Conservation (phyloP, 2,888 invertebrate species). For the Pteria penguin region DNA sequence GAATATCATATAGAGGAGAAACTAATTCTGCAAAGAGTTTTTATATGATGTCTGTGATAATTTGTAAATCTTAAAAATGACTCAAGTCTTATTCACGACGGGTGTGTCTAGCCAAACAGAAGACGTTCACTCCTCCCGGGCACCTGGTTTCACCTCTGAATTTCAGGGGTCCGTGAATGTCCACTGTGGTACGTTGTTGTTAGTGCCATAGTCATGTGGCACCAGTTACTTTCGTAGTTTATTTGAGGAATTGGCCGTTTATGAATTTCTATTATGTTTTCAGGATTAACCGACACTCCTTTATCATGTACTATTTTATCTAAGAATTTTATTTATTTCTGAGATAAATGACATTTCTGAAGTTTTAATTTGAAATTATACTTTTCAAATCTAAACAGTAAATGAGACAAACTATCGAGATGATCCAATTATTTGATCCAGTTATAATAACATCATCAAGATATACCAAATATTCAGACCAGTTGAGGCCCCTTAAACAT, state of each 20-base stretch:
- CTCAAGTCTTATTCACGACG: conserved; percentile 34
- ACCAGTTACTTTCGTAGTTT: conserved; percentile 36
- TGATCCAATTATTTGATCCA: background rate
- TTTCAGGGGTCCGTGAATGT: too few relatives aligned
- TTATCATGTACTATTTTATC: conserved; percentile 23
- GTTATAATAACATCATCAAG: conserved; percentile 23
- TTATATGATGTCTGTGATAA: conserved; percentile 47
- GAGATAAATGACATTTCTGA: conserved; percentile 44
- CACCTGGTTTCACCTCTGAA: too few relatives aligned
- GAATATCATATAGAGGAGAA: conserved; percentile 34
- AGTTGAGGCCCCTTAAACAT: conserved; percentile 16
- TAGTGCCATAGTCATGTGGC: too few relatives aligned
- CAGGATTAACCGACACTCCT: conserved; percentile 15
- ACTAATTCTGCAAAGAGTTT: conserved; percentile 35
- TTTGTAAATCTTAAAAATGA: conserved; percentile 51
- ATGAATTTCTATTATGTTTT: conserved; percentile 6
- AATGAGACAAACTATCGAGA: background rate
- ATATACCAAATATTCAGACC: conserved; percentile 28
- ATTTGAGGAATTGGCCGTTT: conserved; percentile 46
- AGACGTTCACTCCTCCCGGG: too few relatives aligned
- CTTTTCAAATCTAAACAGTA: conserved; percentile 4
- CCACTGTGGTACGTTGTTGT: too few relatives aligned
- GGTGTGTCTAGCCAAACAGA: too few relatives aligned
- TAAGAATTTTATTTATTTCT: conserved; percentile 38
- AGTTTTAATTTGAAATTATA: conserved; percentile 26